Evolutionary conservation across 2,888 invertebrate genomes (phyloP).

Genomic region (Lydus trimaculatus): DNA sequence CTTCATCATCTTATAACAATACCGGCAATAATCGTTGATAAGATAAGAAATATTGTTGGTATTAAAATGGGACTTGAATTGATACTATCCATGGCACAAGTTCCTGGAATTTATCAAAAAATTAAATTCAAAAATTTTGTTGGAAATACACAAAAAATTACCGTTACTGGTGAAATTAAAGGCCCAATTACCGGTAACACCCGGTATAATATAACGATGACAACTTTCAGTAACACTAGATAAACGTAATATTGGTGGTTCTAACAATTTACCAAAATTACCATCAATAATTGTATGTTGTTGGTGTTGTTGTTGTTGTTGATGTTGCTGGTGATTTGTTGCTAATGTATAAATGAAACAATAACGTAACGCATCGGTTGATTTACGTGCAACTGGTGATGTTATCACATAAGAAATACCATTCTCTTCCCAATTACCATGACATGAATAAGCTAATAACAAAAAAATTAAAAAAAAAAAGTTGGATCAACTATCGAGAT

Average conservation of each 20-base stretch:
- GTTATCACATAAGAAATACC: constrained; percentile 72
- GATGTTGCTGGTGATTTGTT: constrained; percentile 34
- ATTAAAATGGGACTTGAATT: constrained; percentile 43
- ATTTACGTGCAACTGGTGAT: constrained; percentile 64
- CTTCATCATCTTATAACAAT: constrained; percentile 53
- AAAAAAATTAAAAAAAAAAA: constrained; percentile 9
- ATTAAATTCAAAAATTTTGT: too few species aligned
- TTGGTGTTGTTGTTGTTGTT: constrained; percentile 43
- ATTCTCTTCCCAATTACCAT: constrained; percentile 75
- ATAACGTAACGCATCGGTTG: constrained; percentile 64
- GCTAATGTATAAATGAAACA: constrained; percentile 69
- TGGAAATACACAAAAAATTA: constrained; percentile 52
- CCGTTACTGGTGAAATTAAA: constrained; percentile 75
- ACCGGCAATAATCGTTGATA: constrained; percentile 40
- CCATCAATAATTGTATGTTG: constrained; percentile 45
- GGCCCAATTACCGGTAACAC: constrained; percentile 65
- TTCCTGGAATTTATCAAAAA: constrained; percentile 40
- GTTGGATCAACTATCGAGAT: background rate
- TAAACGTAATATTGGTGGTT: constrained; percentile 58
- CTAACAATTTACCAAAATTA: constrained; percentile 43
- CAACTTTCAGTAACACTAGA: constrained; percentile 67
- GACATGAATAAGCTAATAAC: constrained; percentile 72
- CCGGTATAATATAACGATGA: constrained; percentile 64
- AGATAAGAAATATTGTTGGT: constrained; percentile 44
- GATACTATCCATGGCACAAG: constrained; percentile 45